phyloP scores from a whole-genome alignment of 2,797 vertebrate genomes.

The Helicolenus hilgendorfi region DNA sequence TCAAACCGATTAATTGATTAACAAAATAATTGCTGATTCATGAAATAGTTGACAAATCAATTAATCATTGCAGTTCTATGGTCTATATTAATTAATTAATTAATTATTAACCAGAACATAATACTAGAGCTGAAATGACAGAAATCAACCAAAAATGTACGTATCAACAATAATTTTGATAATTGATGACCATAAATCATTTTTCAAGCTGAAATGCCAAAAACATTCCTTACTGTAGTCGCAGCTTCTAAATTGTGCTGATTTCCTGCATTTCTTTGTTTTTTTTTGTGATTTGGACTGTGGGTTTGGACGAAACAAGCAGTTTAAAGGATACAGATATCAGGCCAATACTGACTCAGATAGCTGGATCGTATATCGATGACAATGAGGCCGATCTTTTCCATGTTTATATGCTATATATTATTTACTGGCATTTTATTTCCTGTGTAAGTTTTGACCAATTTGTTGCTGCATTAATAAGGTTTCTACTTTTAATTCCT shows the following conservation, averaged over 20 bases:
- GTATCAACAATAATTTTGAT: neutral
- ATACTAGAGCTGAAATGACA: neutral
- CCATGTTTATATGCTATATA: too few species aligned
- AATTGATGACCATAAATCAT: neutral
- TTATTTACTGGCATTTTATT: too few species aligned
- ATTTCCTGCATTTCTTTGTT: neutral
- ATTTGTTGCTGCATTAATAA: too few species aligned
- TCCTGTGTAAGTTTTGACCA: too few species aligned
- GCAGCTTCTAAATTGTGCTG: neutral
- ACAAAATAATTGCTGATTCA: too few species aligned
- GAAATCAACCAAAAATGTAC: neutral
- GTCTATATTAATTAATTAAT: too few species aligned
- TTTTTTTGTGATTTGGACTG: too few species aligned
- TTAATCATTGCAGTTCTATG: neutral
- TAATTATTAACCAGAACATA: neutral
- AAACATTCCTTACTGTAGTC: neutral
- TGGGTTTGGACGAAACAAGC: neutral
- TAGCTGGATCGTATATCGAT: too few species aligned
- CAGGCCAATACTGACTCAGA: too few species aligned
- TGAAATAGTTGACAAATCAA: neutral
- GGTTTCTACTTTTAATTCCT: too few species aligned
- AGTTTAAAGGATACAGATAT: neutral
- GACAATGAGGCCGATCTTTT: too few species aligned
- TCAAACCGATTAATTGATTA: too few species aligned
- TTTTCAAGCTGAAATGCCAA: neutral